phyloP scores from a whole-genome alignment of 2,888 invertebrate species.

The Hermodice carunculata region DNA sequence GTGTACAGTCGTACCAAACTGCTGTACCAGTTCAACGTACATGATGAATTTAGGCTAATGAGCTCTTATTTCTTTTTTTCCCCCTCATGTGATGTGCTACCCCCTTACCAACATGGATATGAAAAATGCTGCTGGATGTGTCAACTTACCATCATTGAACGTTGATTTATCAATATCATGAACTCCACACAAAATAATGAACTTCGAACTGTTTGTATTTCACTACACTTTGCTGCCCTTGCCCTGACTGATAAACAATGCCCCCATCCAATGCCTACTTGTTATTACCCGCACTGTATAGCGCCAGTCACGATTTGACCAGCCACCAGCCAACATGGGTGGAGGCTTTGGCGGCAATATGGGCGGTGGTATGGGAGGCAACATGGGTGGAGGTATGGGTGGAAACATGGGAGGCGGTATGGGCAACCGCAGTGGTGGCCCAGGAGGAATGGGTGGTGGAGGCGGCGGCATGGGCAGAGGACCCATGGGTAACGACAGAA shows the following conservation, averaged over 20 bases:
- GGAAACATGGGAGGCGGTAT: neutral
- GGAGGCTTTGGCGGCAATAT: constrained; percentile 19
- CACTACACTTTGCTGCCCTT: neutral
- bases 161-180: neutral
- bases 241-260: neutral
- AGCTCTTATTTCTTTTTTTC: too few relatives aligned
- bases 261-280: neutral
- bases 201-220: neutral
- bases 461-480: constrained; percentile 1
- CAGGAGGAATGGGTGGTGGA: constrained; percentile 7
- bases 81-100: too few relatives aligned
- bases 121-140: too few relatives aligned
- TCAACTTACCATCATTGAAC: too few relatives aligned
- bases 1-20: too few relatives aligned
- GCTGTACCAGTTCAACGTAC: too few relatives aligned
- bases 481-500: neutral
- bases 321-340: constrained; percentile 2
- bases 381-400: neutral
- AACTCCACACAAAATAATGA: neutral
- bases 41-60: too few relatives aligned
- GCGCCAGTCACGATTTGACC: constrained; percentile 22
- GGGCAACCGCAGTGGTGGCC: neutral
- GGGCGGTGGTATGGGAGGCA: constrained; percentile 9
- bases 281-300: constrained; percentile 6
- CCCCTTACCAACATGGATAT: too few relatives aligned